Evolutionary conservation across 2,888 invertebrate species (phyloP).

Genomic region (Hemicrepidius hirtus): DNA sequence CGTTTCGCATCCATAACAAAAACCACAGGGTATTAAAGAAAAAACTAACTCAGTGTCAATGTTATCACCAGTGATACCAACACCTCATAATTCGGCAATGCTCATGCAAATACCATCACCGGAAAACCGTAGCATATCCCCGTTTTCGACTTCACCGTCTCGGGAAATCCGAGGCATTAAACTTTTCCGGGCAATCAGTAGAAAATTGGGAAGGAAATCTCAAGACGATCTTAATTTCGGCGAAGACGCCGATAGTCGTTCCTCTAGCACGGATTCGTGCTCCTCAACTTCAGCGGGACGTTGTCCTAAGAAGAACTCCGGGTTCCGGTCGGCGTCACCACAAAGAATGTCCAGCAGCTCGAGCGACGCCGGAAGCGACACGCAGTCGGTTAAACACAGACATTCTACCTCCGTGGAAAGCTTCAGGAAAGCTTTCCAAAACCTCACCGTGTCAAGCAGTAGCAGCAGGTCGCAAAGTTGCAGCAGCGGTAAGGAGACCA

Average conservation of each 20-base stretch:
- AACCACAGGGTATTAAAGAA: conserved; percentile 37
- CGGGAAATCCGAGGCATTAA: conserved; percentile 77
- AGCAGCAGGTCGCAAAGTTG: conserved; percentile 78
- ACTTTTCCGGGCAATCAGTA: conserved; percentile 80
- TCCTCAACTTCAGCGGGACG: conserved; percentile 67
- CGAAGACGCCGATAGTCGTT: conserved; percentile 72
- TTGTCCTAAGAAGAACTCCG: conserved; percentile 63
- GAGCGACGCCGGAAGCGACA: conserved; percentile 80
- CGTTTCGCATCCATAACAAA: conserved; percentile 42
- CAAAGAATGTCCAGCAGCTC: conserved; percentile 74
- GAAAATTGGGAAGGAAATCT: conserved; percentile 76
- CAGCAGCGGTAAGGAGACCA: conserved; percentile 71
- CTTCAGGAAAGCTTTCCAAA: conserved; percentile 83
- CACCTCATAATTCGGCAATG: conserved; percentile 60
- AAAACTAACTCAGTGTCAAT: conserved; percentile 42
- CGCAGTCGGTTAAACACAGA: conserved; percentile 71
- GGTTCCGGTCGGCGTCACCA: conserved; percentile 68
- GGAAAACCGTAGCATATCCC: conserved; percentile 69
- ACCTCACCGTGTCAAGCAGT: conserved; percentile 75
- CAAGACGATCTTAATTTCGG: conserved; percentile 71
- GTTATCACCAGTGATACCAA: conserved; percentile 52
- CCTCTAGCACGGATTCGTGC: conserved; percentile 71
- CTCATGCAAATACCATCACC: conserved; percentile 61
- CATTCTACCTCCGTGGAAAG: conserved; percentile 76
- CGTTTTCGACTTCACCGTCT: conserved; percentile 74